Evolutionary conservation across 2,888 invertebrate species (phyloP), one percentile per base, ranked within the genome.

Genomic region (Sthenelais limicola): DNA sequence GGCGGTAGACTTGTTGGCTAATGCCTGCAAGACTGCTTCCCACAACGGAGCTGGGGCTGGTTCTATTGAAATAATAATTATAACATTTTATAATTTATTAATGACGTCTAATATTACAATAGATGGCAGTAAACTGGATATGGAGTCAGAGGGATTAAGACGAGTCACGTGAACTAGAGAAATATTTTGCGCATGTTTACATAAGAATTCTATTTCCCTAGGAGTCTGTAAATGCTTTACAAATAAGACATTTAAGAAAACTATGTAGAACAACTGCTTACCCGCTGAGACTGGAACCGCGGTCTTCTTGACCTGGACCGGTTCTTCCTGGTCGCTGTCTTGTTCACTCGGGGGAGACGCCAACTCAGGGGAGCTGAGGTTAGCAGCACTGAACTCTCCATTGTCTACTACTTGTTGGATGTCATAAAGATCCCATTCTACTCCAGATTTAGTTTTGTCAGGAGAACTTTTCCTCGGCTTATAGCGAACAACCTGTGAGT

Each of bases 351-450:
- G 56, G 12, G 71, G 58, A 9, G 47, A 30, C 28, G 24, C 49
- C 12, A 24, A 51, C 15, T 28, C 35, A 18, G 82, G 82, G 7
- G 82, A 82, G 26, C 81, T 81, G 30, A 78, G 52, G 72, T 79
- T 81, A 7, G 77, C 28, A 15, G 47, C 67, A 7, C 67, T 32
- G 28, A 30, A 24, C 43, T 9, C n/a, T 18, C 43, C 12, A 43
- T 18, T 15, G 12, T 43, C 43, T 18, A 43, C 43, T 30, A 48
- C 28, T 4, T 30, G 77, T 71, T 83, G 81, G 26, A 81, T 77
- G 33, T 82, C 80, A 48, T 74, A 72, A 73, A 80, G 78, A 66
- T 80, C 72, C 58, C 70, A 69, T 21, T 49, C 69, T 24, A 28
- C 43, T 3, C 71, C 33, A 15, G 30, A 56, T 28, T 49, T 69